Evolutionary conservation across 2,888 invertebrate species (phyloP).

Genomic region (Mythimna impura): DNA sequence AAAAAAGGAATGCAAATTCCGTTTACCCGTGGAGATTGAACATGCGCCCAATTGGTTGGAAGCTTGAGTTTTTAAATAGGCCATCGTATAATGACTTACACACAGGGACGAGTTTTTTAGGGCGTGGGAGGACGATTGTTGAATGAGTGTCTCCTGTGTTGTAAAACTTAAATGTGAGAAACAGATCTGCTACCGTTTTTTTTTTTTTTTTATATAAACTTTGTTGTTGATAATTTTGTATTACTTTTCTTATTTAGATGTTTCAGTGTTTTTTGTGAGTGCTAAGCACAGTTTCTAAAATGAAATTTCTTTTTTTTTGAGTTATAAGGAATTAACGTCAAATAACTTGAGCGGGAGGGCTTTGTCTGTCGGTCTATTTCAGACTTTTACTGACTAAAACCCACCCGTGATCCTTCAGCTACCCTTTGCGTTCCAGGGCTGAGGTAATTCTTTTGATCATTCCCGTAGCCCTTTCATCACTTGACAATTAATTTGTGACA

Average conservation of each 20-base stretch:
- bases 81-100: slow-evolving; percentile 19
- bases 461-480: background rate
- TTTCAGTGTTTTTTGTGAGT: background rate
- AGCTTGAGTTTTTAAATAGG: slow-evolving; percentile 18
- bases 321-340: too few species aligned
- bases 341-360: background rate
- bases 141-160: background rate
- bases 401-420: background rate
- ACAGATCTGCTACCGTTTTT: background rate
- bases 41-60: slow-evolving; percentile 7
- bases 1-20: background rate
- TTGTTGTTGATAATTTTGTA: background rate
- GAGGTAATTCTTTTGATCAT: background rate
- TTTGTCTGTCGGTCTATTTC: background rate
- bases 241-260: background rate
- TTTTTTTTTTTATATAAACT: background rate
- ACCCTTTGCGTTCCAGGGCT: too few species aligned
- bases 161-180: slow-evolving; percentile 9
- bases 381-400: background rate
- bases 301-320: too few species aligned
- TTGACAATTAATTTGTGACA: background rate
- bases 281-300: too few species aligned
- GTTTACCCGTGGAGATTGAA: slow-evolving; percentile 3
- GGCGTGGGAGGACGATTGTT: slow-evolving; percentile 14
- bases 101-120: slow-evolving; percentile 20